Conservation (phyloP, 2,888 invertebrate genomes). For the Cepaea hortensis region DNA sequence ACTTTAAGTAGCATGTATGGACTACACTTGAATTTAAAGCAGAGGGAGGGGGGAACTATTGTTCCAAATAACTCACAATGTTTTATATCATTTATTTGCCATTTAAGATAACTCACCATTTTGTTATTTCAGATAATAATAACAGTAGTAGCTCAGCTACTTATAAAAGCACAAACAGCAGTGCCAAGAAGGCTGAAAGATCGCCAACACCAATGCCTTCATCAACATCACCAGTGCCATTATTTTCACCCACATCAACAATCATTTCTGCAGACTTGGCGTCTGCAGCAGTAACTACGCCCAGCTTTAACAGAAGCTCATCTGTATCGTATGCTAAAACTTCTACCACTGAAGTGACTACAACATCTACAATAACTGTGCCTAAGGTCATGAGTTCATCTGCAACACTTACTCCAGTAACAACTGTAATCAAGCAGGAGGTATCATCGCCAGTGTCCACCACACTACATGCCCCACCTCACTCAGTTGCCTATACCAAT, state of each 20-base stretch:
- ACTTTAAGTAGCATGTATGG: no score
- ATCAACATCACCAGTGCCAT: conserved; percentile 15
- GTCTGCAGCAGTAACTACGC: conserved; percentile 36
- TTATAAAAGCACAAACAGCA: conserved; percentile 33
- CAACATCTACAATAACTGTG: conserved; percentile 12
- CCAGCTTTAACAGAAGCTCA: neutral
- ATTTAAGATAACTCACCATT: no score
- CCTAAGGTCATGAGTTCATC: conserved; percentile 3
- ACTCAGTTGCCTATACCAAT: conserved; percentile 37
- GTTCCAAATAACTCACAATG: no score
- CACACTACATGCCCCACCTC: conserved; percentile 28
- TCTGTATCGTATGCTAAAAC: neutral
- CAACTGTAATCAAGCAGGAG: conserved; percentile 35
- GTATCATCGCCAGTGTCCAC: conserved; percentile 29
- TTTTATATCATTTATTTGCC: no score
- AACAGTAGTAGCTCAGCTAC: neutral
- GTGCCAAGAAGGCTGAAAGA: conserved; percentile 32
- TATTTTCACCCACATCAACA: neutral
- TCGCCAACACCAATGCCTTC: conserved; percentile 33
- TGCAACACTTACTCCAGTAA: conserved; percentile 33
- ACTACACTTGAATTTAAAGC: no score
- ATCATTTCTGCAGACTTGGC: conserved; percentile 35
- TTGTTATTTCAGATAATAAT: neutral
- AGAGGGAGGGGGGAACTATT: no score
- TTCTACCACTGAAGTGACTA: neutral